Base-by-base conservation (phyloP, 1,140 invertebrate genomes). In the Drosophila neocordata region DNA sequence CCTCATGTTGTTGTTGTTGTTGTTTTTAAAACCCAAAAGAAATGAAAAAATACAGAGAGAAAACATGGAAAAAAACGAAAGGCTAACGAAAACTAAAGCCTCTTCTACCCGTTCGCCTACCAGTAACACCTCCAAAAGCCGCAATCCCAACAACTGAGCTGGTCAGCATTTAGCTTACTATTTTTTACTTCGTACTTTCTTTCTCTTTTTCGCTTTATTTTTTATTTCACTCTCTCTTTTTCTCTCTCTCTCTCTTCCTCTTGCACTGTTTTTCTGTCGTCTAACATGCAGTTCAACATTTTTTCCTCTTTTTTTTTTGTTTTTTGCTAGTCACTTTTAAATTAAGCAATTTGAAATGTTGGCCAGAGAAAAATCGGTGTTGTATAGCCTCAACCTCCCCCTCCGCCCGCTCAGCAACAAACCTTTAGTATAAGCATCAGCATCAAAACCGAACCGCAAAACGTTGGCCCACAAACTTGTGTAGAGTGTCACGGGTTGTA, bases 311-410 rank as follows among this genome's bases (percentile, higher is more conserved):
- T 44, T 13, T 18, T 48, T 11, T 20, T 7, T 18, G 9, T 20
- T 48, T 72, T 71, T 55, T 64, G 59, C 78, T 48, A 76, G 65
- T 79, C 75, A 74, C 74, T 88, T 88, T 82, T 88, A 88, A 79
- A 87, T 87, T 87, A 83, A 88, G 83, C 82, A 87, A 88, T 88
- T 87, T 88, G 75, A 88, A 87, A 87, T 88, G 79, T 88, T 68
- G 71, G 62, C 78, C 78, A 80, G 65, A 70, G 65, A 77, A 66
- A 69, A 44, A 13, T 31, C 60, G 41, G 41, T 48, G n/a, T 31
- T 35, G 37, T 53, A 41, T 34, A 31, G 53, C 13, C 64, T 1
- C 9, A 11, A n/a, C n/a, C n/a, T n/a, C n/a, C n/a, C n/a, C n/a
- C n/a, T n/a, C n/a, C n/a, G n/a, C n/a, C 38, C n/a, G 15, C 31